These are phyloP conservation scores for Danaus plexippus DNA, from an alignment of 1,140 invertebrate genomes.

Conservation along the genomic window DNA sequence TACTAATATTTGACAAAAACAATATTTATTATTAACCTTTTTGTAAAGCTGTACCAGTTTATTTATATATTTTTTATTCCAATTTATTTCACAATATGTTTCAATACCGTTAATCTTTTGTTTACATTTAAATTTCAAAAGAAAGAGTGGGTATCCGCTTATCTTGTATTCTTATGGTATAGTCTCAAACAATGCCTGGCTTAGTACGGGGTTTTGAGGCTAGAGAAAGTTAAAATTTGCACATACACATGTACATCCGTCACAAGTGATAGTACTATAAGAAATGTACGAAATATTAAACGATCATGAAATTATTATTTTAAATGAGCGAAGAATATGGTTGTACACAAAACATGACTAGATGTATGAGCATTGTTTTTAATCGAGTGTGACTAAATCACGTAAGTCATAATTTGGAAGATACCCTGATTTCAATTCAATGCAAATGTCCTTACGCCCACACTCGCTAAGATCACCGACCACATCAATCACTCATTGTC, in stretches of 20 bases:
- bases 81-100: constrained; percentile 1
- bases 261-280: constrained; percentile 16
- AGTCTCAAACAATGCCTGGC: constrained; percentile 51
- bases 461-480: constrained; percentile 20
- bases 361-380: too few species aligned
- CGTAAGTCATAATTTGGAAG: constrained; percentile 47
- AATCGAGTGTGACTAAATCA: constrained; percentile 23
- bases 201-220: constrained; percentile 62
- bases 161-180: constrained; percentile 40
- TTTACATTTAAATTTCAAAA: constrained; percentile 20
- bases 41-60: neutral
- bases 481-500: constrained; percentile 59
- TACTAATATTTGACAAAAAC: neutral
- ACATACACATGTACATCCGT: constrained; percentile 19
- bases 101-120: constrained; percentile 10
- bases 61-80: constrained; percentile 1
- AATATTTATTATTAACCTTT: constrained; percentile 5
- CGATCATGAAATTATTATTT: too few species aligned
- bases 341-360: too few species aligned
- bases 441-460: constrained; percentile 60
- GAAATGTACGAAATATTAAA: neutral
- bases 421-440: constrained; percentile 57
- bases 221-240: constrained; percentile 67
- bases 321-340: too few species aligned
- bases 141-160: constrained; percentile 10